Evolutionary conservation across 1,140 invertebrate genomes (phyloP).

Genomic region (Drosophila ohnishii): DNA sequence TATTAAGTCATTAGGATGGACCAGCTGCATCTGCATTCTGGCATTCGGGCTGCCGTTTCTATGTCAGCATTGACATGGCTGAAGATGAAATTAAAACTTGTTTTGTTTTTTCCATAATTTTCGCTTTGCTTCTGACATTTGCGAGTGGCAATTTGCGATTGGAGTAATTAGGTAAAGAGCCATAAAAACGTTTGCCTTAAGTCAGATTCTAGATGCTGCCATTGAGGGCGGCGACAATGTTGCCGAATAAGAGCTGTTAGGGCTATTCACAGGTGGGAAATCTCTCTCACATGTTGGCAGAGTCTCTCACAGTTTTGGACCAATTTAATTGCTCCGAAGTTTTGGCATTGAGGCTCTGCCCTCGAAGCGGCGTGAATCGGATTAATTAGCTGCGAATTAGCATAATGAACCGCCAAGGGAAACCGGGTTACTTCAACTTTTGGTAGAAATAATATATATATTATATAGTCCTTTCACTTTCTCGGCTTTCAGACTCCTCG

Average conservation of each 20-base stretch:
- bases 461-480: slow-evolving; percentile 67
- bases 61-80: slow-evolving; percentile 60
- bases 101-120: slow-evolving; percentile 57
- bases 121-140: slow-evolving; percentile 72
- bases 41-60: slow-evolving; percentile 54
- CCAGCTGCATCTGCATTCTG: slow-evolving; percentile 41
- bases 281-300: not conserved
- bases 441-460: not conserved
- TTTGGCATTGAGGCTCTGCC: slow-evolving; percentile 31
- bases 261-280: not conserved
- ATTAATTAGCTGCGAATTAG: slow-evolving; percentile 69
- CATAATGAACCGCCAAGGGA: slow-evolving; percentile 53
- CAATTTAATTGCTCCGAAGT: slow-evolving; percentile 22
- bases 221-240: slow-evolving; percentile 38
- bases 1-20: slow-evolving; percentile 64
- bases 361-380: slow-evolving; percentile 46
- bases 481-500: not conserved
- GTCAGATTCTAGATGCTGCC: slow-evolving; percentile 46
- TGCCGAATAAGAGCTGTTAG: slow-evolving; percentile 1
- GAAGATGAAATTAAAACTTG: slow-evolving; percentile 70
- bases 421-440: slow-evolving; percentile 15
- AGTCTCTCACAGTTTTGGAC: slow-evolving; percentile 8
- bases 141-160: slow-evolving; percentile 53
- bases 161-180: slow-evolving; percentile 74
- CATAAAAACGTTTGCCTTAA: slow-evolving; percentile 51